phyloP scores from a whole-genome alignment of 2,797 vertebrate genomes.

The Hydrolagus colliei region DNA sequence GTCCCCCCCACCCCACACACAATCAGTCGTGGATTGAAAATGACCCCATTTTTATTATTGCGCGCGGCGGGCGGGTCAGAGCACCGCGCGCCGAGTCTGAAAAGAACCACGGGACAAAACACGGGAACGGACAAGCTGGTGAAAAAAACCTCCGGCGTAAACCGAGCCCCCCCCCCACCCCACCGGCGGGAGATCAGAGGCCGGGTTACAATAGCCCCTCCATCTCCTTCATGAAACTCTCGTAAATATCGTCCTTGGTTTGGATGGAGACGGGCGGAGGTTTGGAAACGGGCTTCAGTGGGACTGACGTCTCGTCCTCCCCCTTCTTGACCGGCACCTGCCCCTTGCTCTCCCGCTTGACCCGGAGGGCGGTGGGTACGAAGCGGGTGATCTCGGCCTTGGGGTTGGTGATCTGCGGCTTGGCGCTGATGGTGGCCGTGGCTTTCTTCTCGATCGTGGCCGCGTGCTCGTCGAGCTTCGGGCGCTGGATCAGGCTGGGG shows the following conservation, averaged over 20 bases:
- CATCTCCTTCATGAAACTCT: constrained; percentile 99
- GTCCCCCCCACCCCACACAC: too few relatives aligned
- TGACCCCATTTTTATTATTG: too few relatives aligned
- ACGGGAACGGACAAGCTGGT: too few relatives aligned
- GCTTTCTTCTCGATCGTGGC: constrained; percentile 94
- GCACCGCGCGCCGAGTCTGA: too few relatives aligned
- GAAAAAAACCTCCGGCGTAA: too few relatives aligned
- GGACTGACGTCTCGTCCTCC: constrained; percentile 52
- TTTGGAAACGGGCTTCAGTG: constrained; percentile 51
- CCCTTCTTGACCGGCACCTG: constrained; percentile 37
- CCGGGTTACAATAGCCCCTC: constrained; percentile 77
- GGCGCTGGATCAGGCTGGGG: constrained; percentile 81
- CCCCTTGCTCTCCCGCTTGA: constrained; percentile 74
- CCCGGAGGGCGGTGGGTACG: constrained; percentile 83
- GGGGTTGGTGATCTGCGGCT: constrained; percentile 94
- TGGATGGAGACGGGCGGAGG: constrained; percentile 73
- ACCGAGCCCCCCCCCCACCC: too few relatives aligned
- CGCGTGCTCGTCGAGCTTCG: constrained; percentile 64
- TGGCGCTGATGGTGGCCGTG: constrained; percentile 90
- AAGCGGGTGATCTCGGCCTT: constrained; percentile 93
- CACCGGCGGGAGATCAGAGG: too few relatives aligned
- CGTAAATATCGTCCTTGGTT: constrained; percentile 96
- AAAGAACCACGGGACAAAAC: too few relatives aligned
- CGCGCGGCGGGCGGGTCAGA: too few relatives aligned
- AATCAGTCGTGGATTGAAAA: too few relatives aligned